Evolutionary conservation across 1,140 invertebrate species (phyloP), one percentile per base, ranked within the genome.

Genomic region (Xylocopa sonorina): DNA sequence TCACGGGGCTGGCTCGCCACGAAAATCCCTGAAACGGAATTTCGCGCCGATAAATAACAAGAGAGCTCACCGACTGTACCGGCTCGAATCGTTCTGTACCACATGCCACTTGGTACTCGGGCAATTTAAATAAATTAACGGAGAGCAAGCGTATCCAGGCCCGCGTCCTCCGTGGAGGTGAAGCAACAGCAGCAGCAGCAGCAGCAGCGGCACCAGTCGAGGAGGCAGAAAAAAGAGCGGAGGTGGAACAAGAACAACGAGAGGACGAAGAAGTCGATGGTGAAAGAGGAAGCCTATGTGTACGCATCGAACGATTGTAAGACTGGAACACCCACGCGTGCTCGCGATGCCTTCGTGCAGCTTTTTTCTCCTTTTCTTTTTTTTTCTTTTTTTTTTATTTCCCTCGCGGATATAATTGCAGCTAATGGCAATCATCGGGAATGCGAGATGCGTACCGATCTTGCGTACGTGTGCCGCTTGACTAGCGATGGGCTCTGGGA

Each of bases 91-190:
- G 85, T 77, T 84, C 57, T 63, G 78, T 64, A 76, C 62, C 85
- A 82, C 77, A 88, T 85, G 89, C 86, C 86, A 90, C 85, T 72
- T 66, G 81, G 58, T 74, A 74, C 51, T 81, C 79, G 67, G 87
- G 88, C 86, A 90, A 90, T 91, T 92, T 91, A 89, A 91, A 92
- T 91, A 91, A 92, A 90, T 91, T 92, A 91, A 91, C 87, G 81
- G 77, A 82, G 83, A 80, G 79, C 87, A 85, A 83, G 74, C 80
- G 81, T 80, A 83, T 78, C 66, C 43, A 64, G 50, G 43, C 48
- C 72, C 80, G 80, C 71, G 82, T 74, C 78, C 80, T 69, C n/a
- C 50, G 43, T 21, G 48, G 32, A 50, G 46, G 46, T 67, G 64
- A 67, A 51, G 46, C 64, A 50, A 34, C 64, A 51, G 29, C 46